Base-by-base conservation (phyloP, 1,140 invertebrate genomes). In the Vanessa atalanta region DNA sequence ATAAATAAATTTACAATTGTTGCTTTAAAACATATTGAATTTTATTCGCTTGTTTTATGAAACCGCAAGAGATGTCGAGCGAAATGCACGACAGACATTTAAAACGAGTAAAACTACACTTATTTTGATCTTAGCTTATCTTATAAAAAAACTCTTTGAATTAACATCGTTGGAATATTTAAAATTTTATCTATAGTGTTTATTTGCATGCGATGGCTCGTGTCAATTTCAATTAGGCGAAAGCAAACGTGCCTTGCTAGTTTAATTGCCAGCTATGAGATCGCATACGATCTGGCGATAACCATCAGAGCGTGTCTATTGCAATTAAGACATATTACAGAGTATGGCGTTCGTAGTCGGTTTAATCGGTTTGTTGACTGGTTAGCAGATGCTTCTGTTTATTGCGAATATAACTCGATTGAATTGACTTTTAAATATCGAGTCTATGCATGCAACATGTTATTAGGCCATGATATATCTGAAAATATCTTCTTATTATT, bases 161-260 rank as follows among this genome's bases (percentile, higher is more conserved):
- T 60, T 60, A 60, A 11, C 23, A 60, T 60, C 23, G 14, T 60
- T 60, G 23, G 11, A n/a, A 15, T 26, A n/a, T 60, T 60, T 60
- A 13, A 12, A 60, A 26, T 26, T 43, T 3, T 26, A 60, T 26
- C 4, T 60, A 60, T 26, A 60, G 20, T 65, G 50, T 65, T 50
- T 65, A 75, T 72, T 75, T 77, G 74, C 72, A 77, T 77, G 73
- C 75, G 55, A 76, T 72, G 65, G 55, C 55, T 70, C 74, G 76
- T 81, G 83, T 86, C 82, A 82, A 80, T 87, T 84, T 83, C 84
- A 88, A 88, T 89, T 86, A 86, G 78, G 73, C 78, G 79, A 86
- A 82, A 81, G 82, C 70, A 82, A 84, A 85, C 79, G 80, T 81
- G 79, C 78, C 81, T 78, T 77, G 67, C 72, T 31, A 67, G 78